Percentiles rank a stretch among this genome's conserved stretches.
Conservation (phyloP, 92 coral and sea anemone species). For the Bergia puertoricense region DNA sequence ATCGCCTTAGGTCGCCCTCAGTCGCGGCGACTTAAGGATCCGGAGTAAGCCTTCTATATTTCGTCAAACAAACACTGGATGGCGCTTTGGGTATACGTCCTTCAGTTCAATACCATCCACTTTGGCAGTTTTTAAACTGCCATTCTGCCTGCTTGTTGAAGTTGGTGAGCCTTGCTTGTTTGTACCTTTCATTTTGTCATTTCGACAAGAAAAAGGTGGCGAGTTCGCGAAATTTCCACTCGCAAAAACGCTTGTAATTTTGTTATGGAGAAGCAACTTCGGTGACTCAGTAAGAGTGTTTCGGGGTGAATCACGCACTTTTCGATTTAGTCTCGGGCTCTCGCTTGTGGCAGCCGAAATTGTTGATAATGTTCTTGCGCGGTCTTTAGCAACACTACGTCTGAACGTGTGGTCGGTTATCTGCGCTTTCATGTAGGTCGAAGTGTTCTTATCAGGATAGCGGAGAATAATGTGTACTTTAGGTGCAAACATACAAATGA, state of each 20-base stretch:
- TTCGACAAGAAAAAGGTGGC: neutral
- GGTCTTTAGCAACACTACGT: slow-evolving; percentile 37
- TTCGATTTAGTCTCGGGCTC: slow-evolving; percentile 14
- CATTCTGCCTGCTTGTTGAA: neutral
- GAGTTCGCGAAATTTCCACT: neutral
- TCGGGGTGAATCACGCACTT: neutral
- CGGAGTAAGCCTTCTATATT: neutral
- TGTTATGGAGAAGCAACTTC: neutral
- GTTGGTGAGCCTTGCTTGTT: neutral
- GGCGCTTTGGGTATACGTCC: neutral
- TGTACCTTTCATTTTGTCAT: neutral
- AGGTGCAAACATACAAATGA: slow-evolving; percentile 82
- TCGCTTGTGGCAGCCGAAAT: neutral
- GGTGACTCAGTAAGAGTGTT: slow-evolving; percentile 7
- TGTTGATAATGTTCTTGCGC: slow-evolving; percentile 21
- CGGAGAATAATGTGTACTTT: slow-evolving; percentile 75
- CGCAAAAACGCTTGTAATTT: neutral
- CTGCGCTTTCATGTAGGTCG: slow-evolving; percentile 74
- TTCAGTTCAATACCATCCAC: neutral
- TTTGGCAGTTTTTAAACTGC: neutral
- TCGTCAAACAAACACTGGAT: neutral
- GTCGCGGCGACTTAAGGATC: too few species aligned
- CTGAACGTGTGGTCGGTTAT: slow-evolving; percentile 77
- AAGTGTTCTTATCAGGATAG: slow-evolving; percentile 75
- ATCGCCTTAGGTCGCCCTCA: too few species aligned